These are phyloP conservation scores for Tragulus kanchil DNA, from an alignment of 2,113 vertebrate genomes.

Conservation along the genomic window DNA sequence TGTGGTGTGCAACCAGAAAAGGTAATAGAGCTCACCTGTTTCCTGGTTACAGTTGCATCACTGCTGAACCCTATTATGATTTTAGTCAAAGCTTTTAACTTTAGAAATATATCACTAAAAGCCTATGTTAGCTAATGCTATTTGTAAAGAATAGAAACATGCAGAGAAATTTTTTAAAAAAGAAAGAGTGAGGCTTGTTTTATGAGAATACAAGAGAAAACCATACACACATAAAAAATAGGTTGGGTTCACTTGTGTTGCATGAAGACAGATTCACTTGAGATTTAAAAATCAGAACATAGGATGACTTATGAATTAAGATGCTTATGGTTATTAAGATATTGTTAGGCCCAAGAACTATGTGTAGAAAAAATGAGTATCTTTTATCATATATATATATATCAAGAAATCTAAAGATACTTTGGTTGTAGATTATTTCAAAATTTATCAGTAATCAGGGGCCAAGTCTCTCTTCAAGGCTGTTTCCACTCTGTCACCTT, in stretches of 20 bases:
- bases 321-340: background rate
- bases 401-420: background rate
- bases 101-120: background rate
- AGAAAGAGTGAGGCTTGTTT: background rate
- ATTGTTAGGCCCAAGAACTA: background rate
- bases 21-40: background rate
- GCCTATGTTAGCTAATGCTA: background rate
- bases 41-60: background rate
- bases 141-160: background rate
- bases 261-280: background rate
- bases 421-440: background rate
- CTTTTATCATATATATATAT: background rate
- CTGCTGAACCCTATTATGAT: background rate
- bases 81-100: slow-evolving; percentile 18
- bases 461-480: background rate
- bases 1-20: background rate
- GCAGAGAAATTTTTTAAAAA: background rate
- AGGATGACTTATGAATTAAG: background rate
- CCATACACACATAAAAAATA: background rate
- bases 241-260: background rate
- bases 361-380: background rate
- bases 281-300: background rate
- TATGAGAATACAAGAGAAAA: background rate
- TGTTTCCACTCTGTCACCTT: background rate
- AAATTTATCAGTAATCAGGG: background rate